phyloP scores from a whole-genome alignment of 2,888 invertebrate species.

The Calephelis perditalis region DNA sequence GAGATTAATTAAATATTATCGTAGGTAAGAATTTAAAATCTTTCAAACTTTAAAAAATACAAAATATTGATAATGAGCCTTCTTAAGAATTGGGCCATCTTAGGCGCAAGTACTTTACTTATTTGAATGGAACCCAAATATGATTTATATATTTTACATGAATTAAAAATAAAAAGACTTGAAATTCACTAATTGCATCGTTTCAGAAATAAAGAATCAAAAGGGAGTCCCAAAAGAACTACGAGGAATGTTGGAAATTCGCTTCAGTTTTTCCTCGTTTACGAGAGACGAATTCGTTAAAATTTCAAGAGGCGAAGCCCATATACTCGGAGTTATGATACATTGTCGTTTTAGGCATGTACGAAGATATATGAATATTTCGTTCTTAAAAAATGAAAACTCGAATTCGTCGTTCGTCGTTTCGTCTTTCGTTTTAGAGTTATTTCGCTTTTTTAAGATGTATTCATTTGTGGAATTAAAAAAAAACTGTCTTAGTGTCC shows the following conservation, averaged over 20 bases:
- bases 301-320: slow-evolving; percentile 44
- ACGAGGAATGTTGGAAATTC: slow-evolving; percentile 38
- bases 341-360: slow-evolving; percentile 8
- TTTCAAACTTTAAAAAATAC: too few relatives aligned
- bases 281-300: slow-evolving; percentile 50
- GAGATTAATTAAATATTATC: too few relatives aligned
- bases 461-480: too few relatives aligned
- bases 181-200: slow-evolving; percentile 7
- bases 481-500: too few relatives aligned
- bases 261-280: slow-evolving; percentile 59
- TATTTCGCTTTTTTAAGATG: too few relatives aligned
- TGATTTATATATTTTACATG: too few relatives aligned
- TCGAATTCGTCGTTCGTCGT: not conserved
- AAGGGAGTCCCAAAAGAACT: slow-evolving; percentile 16
- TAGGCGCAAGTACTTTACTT: too few relatives aligned
- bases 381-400: not conserved
- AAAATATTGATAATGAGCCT: too few relatives aligned
- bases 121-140: too few relatives aligned
- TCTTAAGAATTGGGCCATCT: too few relatives aligned
- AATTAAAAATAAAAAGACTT: not conserved
- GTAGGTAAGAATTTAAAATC: too few relatives aligned
- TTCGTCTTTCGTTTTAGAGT: too few relatives aligned
- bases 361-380: not conserved
- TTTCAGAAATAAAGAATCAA: slow-evolving; percentile 8
- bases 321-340: slow-evolving; percentile 10